A percentile compares a stretch with the other conserved stretches of the same genome.
Evolutionary conservation across 2,888 invertebrate genomes (phyloP).

Genomic region (Dicycla oo): DNA sequence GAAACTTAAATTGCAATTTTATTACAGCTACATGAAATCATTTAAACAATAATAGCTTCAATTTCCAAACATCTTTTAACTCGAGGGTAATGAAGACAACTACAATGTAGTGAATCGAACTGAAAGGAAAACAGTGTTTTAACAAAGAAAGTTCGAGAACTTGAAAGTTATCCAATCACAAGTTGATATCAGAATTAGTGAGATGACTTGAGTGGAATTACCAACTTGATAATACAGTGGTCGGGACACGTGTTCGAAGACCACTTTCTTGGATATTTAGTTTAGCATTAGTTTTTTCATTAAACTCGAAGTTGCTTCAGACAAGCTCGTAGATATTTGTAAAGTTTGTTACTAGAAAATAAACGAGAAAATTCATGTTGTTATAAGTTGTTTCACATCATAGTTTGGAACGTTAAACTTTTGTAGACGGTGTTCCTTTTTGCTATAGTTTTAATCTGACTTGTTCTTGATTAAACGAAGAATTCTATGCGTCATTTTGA

Average conservation of each 20-base stretch:
- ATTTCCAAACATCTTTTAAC: constrained; percentile 44
- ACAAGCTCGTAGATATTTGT: constrained; percentile 43
- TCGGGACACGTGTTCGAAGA: constrained; percentile 59
- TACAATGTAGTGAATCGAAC: constrained; percentile 38
- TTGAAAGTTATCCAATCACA: constrained; percentile 69
- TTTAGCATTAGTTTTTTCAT: constrained; percentile 66
- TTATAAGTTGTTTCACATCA: constrained; percentile 33
- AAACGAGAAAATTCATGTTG: constrained; percentile 52
- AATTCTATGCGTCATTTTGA: background rate
- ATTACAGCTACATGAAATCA: constrained; percentile 25
- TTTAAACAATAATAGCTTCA: constrained; percentile 46
- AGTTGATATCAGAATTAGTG: constrained; percentile 69
- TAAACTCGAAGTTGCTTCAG: constrained; percentile 44
- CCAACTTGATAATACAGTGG: constrained; percentile 64
- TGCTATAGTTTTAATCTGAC: constrained; percentile 2
- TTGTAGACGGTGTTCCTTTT: background rate
- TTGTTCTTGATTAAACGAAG: constrained; percentile 3
- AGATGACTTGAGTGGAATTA: constrained; percentile 65
- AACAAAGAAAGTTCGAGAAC: constrained; percentile 58
- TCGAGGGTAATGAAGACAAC: constrained; percentile 31
- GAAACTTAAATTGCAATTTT: constrained; percentile 25
- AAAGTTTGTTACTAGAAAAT: constrained; percentile 55
- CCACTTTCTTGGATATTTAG: constrained; percentile 56
- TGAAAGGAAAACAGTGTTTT: constrained; percentile 54
- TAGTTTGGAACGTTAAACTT: constrained; percentile 45